Evolutionary conservation across 2,113 vertebrate genomes (phyloP).

Genomic region (Prinia subflava): DNA sequence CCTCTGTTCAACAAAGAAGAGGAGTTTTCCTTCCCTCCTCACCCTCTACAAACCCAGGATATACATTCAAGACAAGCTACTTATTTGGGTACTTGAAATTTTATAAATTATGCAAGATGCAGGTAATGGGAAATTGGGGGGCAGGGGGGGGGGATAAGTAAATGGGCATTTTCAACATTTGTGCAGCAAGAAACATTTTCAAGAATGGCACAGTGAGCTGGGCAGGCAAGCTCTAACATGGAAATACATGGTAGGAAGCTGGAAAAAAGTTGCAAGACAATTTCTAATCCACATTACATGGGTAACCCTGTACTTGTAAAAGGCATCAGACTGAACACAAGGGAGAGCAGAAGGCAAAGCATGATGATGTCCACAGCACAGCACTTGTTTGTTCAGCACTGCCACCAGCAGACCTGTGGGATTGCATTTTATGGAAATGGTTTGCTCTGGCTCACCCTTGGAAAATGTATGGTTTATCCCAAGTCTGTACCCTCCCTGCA

Average conservation of each 20-base stretch:
- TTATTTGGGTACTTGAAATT: background rate
- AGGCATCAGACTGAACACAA: background rate
- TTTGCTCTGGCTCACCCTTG: too few relatives aligned
- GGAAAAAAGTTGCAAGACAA: background rate
- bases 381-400: background rate
- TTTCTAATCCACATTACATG: background rate
- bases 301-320: background rate
- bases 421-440: too few relatives aligned
- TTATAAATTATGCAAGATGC: background rate
- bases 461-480: too few relatives aligned
- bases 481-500: too few relatives aligned
- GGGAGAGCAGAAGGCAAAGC: background rate
- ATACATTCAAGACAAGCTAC: background rate
- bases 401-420: background rate
- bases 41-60: background rate
- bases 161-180: background rate
- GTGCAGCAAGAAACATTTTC: background rate
- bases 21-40: background rate
- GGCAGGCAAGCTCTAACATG: background rate
- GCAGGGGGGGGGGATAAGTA: background rate
- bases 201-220: background rate
- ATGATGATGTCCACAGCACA: background rate
- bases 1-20: background rate
- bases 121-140: background rate
- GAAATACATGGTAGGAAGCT: accelerated